These are phyloP conservation scores for Neopipo cinnamomea DNA, from an alignment of 2,113 vertebrate genomes.

Conservation along the genomic window DNA sequence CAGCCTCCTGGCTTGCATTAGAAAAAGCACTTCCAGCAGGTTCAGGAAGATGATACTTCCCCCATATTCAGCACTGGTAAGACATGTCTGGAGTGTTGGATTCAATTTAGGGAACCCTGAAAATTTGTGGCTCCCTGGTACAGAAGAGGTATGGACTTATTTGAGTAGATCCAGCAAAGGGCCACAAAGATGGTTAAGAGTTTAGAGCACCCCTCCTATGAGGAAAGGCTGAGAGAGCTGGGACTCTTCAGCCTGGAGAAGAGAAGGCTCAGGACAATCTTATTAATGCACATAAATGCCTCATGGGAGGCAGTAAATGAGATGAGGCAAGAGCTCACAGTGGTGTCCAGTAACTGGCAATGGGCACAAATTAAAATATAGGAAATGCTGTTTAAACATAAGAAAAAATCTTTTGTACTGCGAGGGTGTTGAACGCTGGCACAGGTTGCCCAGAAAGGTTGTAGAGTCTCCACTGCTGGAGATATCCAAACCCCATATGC, in stretches of 20 bases:
- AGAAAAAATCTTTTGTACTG: not conserved
- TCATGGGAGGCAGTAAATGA: not conserved
- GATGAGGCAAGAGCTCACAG: not conserved
- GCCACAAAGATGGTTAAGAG: not conserved
- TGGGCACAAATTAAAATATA: not conserved
- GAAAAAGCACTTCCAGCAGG: not conserved
- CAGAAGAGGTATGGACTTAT: not conserved
- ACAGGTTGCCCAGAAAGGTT: not conserved
- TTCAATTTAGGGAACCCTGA: not conserved
- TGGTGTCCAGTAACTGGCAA: not conserved
- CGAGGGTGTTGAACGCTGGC: not conserved
- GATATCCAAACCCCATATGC: not conserved
- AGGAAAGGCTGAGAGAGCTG: not conserved
- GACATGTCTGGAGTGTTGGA: not conserved
- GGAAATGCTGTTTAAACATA: not conserved
- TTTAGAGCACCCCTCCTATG: not conserved
- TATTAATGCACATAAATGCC: not conserved
- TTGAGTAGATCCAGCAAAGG: not conserved
- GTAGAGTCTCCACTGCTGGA: not conserved
- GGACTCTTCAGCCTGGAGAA: not conserved
- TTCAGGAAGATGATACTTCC: not conserved
- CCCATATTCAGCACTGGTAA: not conserved
- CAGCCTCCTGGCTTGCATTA: not conserved
- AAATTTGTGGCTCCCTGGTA: not conserved
- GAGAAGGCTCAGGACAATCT: not conserved